Evolutionary conservation across 2,797 vertebrate genomes (phyloP).

Genomic region (Etheostoma perlongum): DNA sequence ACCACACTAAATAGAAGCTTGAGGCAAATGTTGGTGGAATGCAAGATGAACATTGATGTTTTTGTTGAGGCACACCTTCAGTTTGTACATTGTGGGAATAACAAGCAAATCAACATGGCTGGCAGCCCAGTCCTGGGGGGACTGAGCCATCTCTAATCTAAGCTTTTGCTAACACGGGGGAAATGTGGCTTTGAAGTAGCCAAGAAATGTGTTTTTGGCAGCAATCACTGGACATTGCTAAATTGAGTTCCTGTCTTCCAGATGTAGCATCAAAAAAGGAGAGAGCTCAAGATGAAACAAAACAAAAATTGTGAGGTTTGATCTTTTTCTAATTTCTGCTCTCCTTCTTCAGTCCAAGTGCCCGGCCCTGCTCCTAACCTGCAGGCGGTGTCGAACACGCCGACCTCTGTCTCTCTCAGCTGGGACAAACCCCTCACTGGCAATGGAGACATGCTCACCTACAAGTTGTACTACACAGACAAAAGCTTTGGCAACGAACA

Average conservation of each 20-base stretch:
- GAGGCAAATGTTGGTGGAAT: slow-evolving; percentile 8
- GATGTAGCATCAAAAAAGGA: background rate
- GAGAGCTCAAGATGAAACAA: background rate
- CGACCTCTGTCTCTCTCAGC: slow-evolving; percentile 88
- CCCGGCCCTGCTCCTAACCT: slow-evolving; percentile 96
- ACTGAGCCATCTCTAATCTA: slow-evolving; percentile 18
- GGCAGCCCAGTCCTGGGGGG: slow-evolving; percentile 26
- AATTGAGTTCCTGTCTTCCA: slow-evolving; percentile 14
- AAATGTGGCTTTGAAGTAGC: slow-evolving; percentile 30
- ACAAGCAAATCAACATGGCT: slow-evolving; percentile 35
- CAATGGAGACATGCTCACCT: slow-evolving; percentile 95
- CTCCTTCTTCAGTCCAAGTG: slow-evolving; percentile 89
- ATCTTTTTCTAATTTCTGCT: slow-evolving; percentile 23
- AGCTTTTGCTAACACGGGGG: background rate
- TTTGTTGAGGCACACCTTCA: slow-evolving; percentile 13
- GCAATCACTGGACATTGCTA: background rate
- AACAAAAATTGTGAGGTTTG: background rate
- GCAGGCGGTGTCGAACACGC: slow-evolving; percentile 84
- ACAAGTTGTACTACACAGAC: slow-evolving; percentile 96
- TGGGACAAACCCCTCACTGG: slow-evolving; percentile 95
- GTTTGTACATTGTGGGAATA: slow-evolving; percentile 32
- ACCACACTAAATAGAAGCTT: slow-evolving; percentile 7
- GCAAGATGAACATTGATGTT: slow-evolving; percentile 8
- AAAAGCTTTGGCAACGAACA: slow-evolving; percentile 90
- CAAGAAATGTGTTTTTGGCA: slow-evolving; percentile 42